Evolutionary conservation across 64 coral and sea anemone genomes (phyloP), one percentile per base, ranked within the genome.

Genomic region (Anthopleura sola): DNA sequence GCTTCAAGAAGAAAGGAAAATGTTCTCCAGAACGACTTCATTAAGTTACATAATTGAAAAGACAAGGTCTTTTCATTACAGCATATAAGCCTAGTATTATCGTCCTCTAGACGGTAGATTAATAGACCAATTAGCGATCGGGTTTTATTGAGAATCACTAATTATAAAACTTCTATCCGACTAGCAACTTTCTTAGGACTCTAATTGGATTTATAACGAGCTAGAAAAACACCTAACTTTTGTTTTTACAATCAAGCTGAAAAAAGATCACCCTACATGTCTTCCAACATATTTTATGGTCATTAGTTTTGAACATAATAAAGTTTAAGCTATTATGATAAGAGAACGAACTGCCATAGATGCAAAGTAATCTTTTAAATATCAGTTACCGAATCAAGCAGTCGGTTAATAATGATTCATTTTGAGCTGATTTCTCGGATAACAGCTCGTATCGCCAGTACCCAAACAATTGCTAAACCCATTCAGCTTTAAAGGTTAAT

Each of bases 71-170:
- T 62, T 62, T 62, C n/a, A 62, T 56, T 9, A 62, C 66, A 71
- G 0, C 12, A 34, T 14, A 28, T 62, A 62, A 71, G 13, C n/a
- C 13, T 29, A 33, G 34, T 71, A 71, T 15, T 71, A 71, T 71
- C 26, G 3, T 71, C 66, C 26, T 71, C 23, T 32, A 71, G 66
- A 34, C 10, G 0, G 7, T 29, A 71, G 8, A 71, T 23, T 71
- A 71, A 71, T 71, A 28, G 28, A 71, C 28, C 66, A 71, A 71
- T 71, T 71, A 71, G 28, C 29, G 28, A 71, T 71, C 66, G n/a
- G n/a, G 23, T 32, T 34, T 71, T 34, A 71, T 71, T 71, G 66
- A 71, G 17, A 71, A 34, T 71, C 12, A 71, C 66, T 32, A 34
- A 71, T 34, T 1, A 33, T 20, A 32, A 71, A 14, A 32, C n/a